phyloP scores from a whole-genome alignment of 2,797 vertebrate genomes.

The Mastacembelus armatus region DNA sequence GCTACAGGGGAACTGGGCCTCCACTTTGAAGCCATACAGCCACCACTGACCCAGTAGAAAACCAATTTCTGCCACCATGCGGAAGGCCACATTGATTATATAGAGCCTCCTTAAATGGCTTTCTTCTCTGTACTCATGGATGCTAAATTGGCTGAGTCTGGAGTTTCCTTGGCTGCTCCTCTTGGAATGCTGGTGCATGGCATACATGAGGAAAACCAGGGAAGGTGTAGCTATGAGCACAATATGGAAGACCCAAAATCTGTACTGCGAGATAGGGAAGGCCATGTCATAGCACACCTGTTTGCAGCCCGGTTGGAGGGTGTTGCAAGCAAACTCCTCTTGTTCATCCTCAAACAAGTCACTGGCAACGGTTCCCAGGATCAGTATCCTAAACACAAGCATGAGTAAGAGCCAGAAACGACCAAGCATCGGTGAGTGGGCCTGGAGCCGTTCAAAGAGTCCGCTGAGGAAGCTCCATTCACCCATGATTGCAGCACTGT shows the following conservation, averaged over 20 bases:
- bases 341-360: slow-evolving; percentile 94
- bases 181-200: slow-evolving; percentile 87
- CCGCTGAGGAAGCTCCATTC: slow-evolving; percentile 90
- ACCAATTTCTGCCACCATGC: slow-evolving; percentile 86
- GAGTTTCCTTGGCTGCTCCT: background rate
- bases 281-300: slow-evolving; percentile 92
- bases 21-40: slow-evolving; percentile 91
- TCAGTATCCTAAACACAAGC: slow-evolving; percentile 93
- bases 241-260: slow-evolving; percentile 96
- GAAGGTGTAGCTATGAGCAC: slow-evolving; percentile 92
- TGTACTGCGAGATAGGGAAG: slow-evolving; percentile 95
- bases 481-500: slow-evolving; percentile 79
- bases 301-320: slow-evolving; percentile 92
- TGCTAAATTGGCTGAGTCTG: fast-evolving
- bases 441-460: slow-evolving; percentile 88
- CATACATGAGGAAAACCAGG: slow-evolving; percentile 89
- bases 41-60: slow-evolving; percentile 88
- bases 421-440: slow-evolving; percentile 91
- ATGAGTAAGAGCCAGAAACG: slow-evolving; percentile 94
- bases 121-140: background rate
- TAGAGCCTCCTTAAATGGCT: slow-evolving; percentile 81
- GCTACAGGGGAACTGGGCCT: slow-evolving; percentile 86
- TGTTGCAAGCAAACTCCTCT: slow-evolving; percentile 93
- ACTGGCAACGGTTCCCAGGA: slow-evolving; percentile 92
- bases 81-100: slow-evolving; percentile 86